phyloP scores from a whole-genome alignment of 1,140 invertebrate species.

The Neodiprion fabricii region DNA sequence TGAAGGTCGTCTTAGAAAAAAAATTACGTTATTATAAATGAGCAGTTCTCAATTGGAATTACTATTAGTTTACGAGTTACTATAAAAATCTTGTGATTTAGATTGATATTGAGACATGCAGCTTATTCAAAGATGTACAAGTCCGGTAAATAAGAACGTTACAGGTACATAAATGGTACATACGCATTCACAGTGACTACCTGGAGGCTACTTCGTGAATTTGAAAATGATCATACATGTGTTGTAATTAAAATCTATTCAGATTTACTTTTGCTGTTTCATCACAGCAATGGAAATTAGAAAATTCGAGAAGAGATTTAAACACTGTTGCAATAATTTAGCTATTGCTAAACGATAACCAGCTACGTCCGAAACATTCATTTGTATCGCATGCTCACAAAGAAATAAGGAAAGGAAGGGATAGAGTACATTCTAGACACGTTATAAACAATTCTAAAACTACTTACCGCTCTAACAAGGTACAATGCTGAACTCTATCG shows the following conservation, averaged over 20 bases:
- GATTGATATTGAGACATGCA: background rate
- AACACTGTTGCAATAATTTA: background rate
- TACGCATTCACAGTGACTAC: too few species aligned
- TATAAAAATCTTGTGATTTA: slow-evolving; percentile 6
- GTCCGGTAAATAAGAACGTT: too few species aligned
- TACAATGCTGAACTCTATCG: background rate
- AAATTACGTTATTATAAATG: background rate
- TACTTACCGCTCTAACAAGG: background rate
- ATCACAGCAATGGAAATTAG: background rate
- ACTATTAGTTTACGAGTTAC: background rate
- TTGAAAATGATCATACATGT: too few species aligned
- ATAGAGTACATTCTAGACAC: background rate
- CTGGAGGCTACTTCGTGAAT: too few species aligned
- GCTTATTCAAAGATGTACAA: too few species aligned
- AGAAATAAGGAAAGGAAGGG: background rate
- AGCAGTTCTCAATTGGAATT: background rate
- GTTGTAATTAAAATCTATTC: too few species aligned
- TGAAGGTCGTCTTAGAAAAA: background rate
- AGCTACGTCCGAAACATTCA: background rate
- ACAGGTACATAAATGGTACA: too few species aligned
- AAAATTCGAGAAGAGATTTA: background rate
- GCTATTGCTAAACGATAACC: background rate
- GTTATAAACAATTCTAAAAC: background rate
- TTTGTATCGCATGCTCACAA: background rate
- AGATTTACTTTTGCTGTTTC: too few species aligned